Evolutionary conservation across 2,113 vertebrate species (phyloP), one percentile per base, ranked within the genome.

Genomic region (Pseudorasbora parva): DNA sequence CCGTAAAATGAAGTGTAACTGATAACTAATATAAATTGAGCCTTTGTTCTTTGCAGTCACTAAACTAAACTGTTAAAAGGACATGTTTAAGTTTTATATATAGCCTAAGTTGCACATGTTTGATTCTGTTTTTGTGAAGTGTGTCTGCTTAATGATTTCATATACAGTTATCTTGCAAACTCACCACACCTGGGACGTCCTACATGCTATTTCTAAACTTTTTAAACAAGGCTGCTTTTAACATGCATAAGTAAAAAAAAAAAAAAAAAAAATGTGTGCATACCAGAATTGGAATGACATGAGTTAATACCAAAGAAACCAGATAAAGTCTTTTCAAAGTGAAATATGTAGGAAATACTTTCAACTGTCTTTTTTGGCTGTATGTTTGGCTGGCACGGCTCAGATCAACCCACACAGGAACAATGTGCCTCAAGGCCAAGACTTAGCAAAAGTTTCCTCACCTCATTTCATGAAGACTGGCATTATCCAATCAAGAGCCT

Each of bases 381-480:
- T 64, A 33, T n/a, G 57, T 71, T 54, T 54, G 30, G 59, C 60
- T 37, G 51, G 73, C 47, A 74, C 7, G 14, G 25, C 45, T 74
- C 45, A 17, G 9, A 57, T 21, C 51, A 47, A 59, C 41, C 76
- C 76, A 78, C n/a, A 43, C 56, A 62, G 57, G 57, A 62, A 62
- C 76, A 47, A 47, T 5, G 3, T 19, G 7, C n/a, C 76, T 78
- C 76, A 25, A 62, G 57, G 57, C 57, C 76, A 62, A 78, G 27
- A 56, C 74, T 57, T 33, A 41, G 74, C 74, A 76, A 57, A 60
- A 43, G 75, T 78, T 78, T 78, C 75, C 75, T 60, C 75, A 60
- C 33, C 56, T 60, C 54, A 41, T 60, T 43, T 78, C 56, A 60
- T 43, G 33, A 60, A 60, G 56, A 60, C 75, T 60, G 37, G 33